These are phyloP conservation scores for Aelia acuminata DNA, from an alignment of 2,888 invertebrate species.

Conservation along the genomic window DNA sequence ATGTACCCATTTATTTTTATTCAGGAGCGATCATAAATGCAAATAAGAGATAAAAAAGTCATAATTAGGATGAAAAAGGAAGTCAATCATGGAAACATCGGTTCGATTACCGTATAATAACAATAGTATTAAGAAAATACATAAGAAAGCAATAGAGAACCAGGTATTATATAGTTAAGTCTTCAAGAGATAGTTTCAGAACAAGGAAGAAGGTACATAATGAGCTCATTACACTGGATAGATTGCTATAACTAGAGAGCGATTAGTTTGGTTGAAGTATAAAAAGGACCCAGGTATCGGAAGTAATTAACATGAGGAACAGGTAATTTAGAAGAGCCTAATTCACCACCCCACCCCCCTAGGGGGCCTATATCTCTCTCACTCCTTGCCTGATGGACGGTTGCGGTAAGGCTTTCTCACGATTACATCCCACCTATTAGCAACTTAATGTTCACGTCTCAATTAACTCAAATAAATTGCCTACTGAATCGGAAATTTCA, in stretches of 20 bases:
- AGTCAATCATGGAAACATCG: too few species aligned
- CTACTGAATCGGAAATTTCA: not conserved
- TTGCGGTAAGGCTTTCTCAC: not conserved
- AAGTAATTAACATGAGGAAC: not conserved
- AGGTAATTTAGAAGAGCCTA: not conserved
- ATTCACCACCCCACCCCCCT: too few species aligned
- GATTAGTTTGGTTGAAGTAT: not conserved
- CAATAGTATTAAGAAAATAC: too few species aligned
- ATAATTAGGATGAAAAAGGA: too few species aligned
- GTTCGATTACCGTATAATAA: too few species aligned
- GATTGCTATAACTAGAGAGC: not conserved
- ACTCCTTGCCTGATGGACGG: not conserved
- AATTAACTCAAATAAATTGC: constrained; percentile 12
- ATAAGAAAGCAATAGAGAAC: too few species aligned
- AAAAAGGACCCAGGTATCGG: not conserved
- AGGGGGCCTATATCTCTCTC: too few species aligned
- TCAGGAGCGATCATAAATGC: too few species aligned
- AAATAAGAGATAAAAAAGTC: too few species aligned
- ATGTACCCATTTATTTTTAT: too few species aligned
- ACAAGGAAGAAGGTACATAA: not conserved
- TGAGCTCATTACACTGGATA: not conserved
- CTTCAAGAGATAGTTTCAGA: not conserved
- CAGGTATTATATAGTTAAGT: too few species aligned
- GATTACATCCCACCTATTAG: not conserved
- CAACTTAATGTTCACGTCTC: not conserved